These are phyloP conservation scores for Leuciscus waleckii DNA, from an alignment of 2,797 vertebrate genomes.

Conservation along the genomic window DNA sequence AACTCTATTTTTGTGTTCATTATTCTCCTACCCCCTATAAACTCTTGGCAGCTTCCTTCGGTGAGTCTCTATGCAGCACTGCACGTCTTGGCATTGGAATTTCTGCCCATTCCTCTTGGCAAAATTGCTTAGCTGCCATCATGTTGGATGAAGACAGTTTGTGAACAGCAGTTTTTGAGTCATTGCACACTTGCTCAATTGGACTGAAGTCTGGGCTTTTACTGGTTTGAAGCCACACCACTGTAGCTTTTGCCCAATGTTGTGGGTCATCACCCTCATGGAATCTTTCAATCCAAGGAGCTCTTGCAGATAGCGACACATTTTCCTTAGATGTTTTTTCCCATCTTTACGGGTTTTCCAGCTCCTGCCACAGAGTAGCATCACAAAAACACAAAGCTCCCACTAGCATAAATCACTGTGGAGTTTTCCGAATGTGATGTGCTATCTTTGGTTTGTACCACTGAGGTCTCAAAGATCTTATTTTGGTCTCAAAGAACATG, in stretches of 20 bases:
- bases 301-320: not conserved
- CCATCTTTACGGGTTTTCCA: not conserved
- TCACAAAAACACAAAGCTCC: constrained; percentile 1
- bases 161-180: constrained; percentile 9
- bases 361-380: not conserved
- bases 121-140: constrained; percentile 9
- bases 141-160: constrained; percentile 10
- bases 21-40: constrained; percentile 6
- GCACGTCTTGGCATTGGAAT: not conserved
- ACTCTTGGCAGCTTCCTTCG: constrained; percentile 14
- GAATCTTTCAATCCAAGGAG: not conserved
- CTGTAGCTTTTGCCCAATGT: not conserved
- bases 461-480: not conserved
- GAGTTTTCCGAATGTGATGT: not conserved
- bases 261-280: not conserved
- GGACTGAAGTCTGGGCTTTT: not conserved
- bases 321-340: constrained; percentile 3
- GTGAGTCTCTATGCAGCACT: not conserved
- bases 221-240: constrained; percentile 6
- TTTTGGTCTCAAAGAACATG: not conserved
- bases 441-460: not conserved
- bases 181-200: constrained; percentile 14
- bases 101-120: not conserved
- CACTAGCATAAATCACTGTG: not conserved
- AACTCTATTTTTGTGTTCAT: not conserved